Evolutionary conservation across 2,888 invertebrate species (phyloP), one percentile per base, ranked within the genome.

Genomic region (Cephus spinipes): DNA sequence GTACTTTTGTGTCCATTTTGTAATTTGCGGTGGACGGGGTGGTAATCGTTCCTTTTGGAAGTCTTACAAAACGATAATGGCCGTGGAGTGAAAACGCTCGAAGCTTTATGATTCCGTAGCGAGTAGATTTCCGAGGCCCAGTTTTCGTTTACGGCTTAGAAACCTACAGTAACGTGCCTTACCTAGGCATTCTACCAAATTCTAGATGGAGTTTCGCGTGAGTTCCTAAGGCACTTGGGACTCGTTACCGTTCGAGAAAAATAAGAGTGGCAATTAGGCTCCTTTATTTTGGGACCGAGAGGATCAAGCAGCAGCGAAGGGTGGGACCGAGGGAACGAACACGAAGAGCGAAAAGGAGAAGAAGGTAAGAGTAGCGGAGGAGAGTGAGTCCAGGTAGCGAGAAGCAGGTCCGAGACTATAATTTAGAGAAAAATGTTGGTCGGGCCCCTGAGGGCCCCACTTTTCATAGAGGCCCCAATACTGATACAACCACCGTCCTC

Each of bases 301-400:
- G 9, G 55, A 55, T 9, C 55, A 55, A 55, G 55, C 6, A 23
- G 55, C 55, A 15, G 23, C 55, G 55, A 23, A 55, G 55, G n/a
- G 32, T 77, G 75, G 78, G 40, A 34, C 34, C 32, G 73, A 68
- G 73, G 73, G 73, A 75, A 73, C 76, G 75, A 75, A 75, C 75
- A 23, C 55, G 55, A 55, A 55, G 55, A 55, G 55, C 23, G 55
- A 23, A 23, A 15, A 23, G 55, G 55, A 55, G 2, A 55, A 23
- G 55, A 55, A 55, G 55, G 23, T 55, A 55, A 55, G 23, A 55
- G 55, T 55, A 55, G 55, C 55, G 55, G 2, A 12, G 23, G 55
- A 55, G 55, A 55, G 55, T 55, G 55, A 55, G 78, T 82, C 80
- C 82, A 82, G 80, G 82, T 81, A 83, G 74, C 40, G 55, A 76